Conservation (phyloP, 2,888 invertebrate genomes). For the Drosophila sordidula region DNA sequence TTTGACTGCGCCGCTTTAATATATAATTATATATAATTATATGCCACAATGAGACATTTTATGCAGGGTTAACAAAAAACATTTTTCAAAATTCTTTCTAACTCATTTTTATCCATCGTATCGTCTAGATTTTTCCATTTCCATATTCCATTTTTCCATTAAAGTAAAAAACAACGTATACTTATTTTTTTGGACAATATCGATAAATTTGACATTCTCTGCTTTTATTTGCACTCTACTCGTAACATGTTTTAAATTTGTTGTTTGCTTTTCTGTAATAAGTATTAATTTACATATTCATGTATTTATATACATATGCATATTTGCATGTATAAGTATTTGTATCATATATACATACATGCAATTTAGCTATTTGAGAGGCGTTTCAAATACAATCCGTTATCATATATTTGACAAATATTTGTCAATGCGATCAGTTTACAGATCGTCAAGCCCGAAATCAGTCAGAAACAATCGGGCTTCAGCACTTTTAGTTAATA, state of each 20-base stretch:
- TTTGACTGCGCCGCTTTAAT: no score
- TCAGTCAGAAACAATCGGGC: slow-evolving; percentile 46
- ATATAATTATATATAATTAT: no score
- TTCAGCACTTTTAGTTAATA: slow-evolving; percentile 17
- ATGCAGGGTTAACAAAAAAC: no score
- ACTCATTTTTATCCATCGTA: no score
- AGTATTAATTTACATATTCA: slow-evolving; percentile 11
- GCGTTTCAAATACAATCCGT: slow-evolving; percentile 22
- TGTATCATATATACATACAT: slow-evolving; percentile 37
- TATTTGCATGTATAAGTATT: slow-evolving; percentile 11
- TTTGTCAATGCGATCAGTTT: slow-evolving; percentile 1
- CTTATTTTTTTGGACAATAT: slow-evolving; percentile 12
- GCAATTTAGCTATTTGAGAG: slow-evolving; percentile 24
- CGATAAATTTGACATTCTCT: slow-evolving; percentile 37
- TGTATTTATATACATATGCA: slow-evolving; percentile 2
- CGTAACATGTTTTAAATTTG: slow-evolving; percentile 47
- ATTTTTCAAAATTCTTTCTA: no score
- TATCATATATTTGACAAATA: slow-evolving; percentile 8
- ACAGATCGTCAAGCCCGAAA: slow-evolving; percentile 36
- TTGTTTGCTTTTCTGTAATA: slow-evolving; percentile 33
- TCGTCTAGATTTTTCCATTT: background rate
- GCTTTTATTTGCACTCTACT: slow-evolving; percentile 59
- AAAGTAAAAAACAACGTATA: background rate
- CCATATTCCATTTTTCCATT: background rate
- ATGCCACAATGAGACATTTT: no score